phyloP scores from a whole-genome alignment of 2,888 invertebrate genomes.

The Ischnus inquisitorius region DNA sequence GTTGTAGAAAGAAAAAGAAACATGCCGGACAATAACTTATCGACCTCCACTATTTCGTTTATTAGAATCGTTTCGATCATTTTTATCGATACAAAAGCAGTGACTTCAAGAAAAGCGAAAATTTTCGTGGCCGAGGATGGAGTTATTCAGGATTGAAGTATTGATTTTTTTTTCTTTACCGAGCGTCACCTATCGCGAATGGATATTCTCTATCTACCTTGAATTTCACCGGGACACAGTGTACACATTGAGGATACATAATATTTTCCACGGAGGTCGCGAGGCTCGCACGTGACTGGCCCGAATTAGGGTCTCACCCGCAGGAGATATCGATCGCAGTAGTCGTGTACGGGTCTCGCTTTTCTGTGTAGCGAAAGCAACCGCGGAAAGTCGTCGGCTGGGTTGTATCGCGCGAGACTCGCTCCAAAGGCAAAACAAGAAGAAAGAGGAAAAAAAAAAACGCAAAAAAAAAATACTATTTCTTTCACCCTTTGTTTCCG shows the following conservation, averaged over 20 bases:
- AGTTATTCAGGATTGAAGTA: background rate
- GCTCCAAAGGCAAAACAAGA: slow-evolving; percentile 36
- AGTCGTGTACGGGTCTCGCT: slow-evolving; percentile 67
- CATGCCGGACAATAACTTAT: too few relatives aligned
- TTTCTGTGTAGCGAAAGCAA: slow-evolving; percentile 47
- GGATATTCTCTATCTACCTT: background rate
- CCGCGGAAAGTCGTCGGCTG: slow-evolving; percentile 51
- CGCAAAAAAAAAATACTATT: slow-evolving; percentile 12
- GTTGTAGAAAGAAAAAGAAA: too few relatives aligned
- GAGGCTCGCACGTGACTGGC: slow-evolving; percentile 80
- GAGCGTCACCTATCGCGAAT: background rate
- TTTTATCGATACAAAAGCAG: too few relatives aligned
- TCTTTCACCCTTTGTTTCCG: slow-evolving; percentile 58
- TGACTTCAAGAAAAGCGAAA: too few relatives aligned
- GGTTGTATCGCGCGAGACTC: slow-evolving; percentile 27
- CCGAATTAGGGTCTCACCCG: slow-evolving; percentile 80
- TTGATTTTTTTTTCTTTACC: background rate
- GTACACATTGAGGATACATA: slow-evolving; percentile 2
- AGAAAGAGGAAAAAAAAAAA: slow-evolving; percentile 1
- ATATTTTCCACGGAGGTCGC: slow-evolving; percentile 31
- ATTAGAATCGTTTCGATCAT: too few relatives aligned
- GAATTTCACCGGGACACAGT: background rate
- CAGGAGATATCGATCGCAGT: slow-evolving; percentile 72
- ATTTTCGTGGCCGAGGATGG: too few relatives aligned
- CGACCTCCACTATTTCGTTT: too few relatives aligned